Evolutionary conservation across 2,113 vertebrate genomes (phyloP).

Genomic region (Saiga tatarica): DNA sequence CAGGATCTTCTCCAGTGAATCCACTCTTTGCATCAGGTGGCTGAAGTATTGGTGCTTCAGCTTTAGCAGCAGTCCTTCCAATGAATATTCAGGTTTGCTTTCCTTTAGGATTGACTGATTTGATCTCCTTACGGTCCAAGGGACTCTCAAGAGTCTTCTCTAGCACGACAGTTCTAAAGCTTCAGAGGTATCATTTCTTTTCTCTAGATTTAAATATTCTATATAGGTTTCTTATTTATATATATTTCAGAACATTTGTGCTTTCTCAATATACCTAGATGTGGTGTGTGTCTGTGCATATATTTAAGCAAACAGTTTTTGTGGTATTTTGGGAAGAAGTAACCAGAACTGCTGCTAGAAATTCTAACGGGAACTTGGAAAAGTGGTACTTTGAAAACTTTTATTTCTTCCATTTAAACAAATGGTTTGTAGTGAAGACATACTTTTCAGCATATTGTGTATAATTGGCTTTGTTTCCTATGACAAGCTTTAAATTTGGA

Average conservation of each 20-base stretch:
- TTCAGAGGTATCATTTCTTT: neutral
- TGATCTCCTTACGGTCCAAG: neutral
- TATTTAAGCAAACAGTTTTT: neutral
- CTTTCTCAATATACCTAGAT: neutral
- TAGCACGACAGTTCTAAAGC: rapidly evolving
- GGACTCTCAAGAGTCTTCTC: neutral
- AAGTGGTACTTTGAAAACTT: constrained; percentile 39
- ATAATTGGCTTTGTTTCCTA: constrained; percentile 67
- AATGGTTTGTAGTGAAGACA: constrained; percentile 62
- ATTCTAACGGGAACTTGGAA: constrained; percentile 31
- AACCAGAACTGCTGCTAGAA: neutral
- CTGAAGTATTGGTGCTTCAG: neutral
- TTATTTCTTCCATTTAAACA: constrained; percentile 68
- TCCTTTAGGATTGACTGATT: neutral
- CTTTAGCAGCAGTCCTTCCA: neutral
- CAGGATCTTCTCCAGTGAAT: neutral
- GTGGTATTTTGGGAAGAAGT: neutral
- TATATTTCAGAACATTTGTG: neutral
- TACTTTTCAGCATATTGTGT: constrained; percentile 49
- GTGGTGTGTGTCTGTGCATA: neutral
- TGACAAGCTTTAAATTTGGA: constrained; percentile 72
- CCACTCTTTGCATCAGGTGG: neutral
- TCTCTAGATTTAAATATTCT: neutral
- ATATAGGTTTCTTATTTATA: neutral
- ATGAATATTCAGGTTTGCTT: neutral